phyloP scores from a whole-genome alignment of 2,797 vertebrate species.

The Enteromius argenteus region DNA sequence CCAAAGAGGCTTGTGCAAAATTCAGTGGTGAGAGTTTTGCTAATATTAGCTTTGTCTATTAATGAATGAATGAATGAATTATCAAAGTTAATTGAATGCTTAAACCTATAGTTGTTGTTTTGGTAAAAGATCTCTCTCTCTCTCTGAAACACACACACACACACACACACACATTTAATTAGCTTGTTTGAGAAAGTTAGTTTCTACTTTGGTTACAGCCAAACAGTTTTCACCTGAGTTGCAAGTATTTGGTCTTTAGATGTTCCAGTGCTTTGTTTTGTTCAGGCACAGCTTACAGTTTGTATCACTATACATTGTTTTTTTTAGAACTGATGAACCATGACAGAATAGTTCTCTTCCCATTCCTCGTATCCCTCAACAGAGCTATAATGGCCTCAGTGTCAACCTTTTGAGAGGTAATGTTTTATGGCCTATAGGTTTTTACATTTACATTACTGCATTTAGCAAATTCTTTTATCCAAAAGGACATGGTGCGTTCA shows the following conservation, averaged over 20 bases:
- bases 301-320: neutral
- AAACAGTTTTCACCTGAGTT: neutral
- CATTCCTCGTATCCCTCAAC: neutral
- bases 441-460: neutral
- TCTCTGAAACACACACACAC: neutral
- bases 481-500: neutral
- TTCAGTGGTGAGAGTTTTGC: neutral
- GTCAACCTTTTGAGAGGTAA: neutral
- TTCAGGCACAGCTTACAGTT: neutral
- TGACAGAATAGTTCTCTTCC: neutral
- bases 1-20: neutral
- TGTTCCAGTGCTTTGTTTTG: slow-evolving; percentile 1
- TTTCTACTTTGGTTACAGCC: neutral
- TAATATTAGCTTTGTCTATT: neutral
- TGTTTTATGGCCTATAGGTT: neutral
- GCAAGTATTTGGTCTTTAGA: neutral
- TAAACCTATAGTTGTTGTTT: neutral
- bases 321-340: neutral
- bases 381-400: neutral
- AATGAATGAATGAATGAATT: neutral
- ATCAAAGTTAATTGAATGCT: neutral
- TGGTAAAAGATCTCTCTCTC: too few species aligned
- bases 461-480: neutral
- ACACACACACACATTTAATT: neutral
- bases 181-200: neutral